Evolutionary conservation across 2,797 vertebrate species (phyloP), one percentile per base, ranked within the genome.

Genomic region (Siniperca scherzeri): DNA sequence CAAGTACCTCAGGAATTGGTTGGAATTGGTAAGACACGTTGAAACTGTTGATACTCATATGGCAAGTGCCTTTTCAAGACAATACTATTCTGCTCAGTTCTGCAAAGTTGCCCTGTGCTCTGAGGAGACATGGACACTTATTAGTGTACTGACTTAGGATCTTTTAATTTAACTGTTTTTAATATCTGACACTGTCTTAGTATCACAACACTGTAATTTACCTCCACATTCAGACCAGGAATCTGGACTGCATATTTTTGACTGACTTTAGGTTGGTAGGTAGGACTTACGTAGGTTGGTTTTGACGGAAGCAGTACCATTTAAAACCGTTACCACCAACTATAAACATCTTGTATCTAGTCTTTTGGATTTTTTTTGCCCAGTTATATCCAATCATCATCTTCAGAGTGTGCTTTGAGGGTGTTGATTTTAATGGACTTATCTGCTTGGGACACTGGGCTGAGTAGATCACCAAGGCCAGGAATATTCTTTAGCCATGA

Each of bases 1-100:
- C 74, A 81, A 93, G 92, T 91, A 82, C 68, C 81, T 76, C 75
- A 84, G 78, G 74, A 92, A 85, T 87, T 80, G 81, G 70, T 85
- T 83, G 67, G 73, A 87, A 88, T 89, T 88, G 30, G 30, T 30
- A 82, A 88, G 74, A 89, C 74, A 86, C 75, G 85, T 85, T 90
- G 83, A 90, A 88, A 84, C 75, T 72, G 86, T 88, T 87, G 81
- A 88, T 83, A 82, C 67, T 89, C n/a, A 14, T 83, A 48, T 46
- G 64, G 56, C 36, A 70, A 88, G 87, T 57, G 70, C 40, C 55
- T 88, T 83, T 89, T 76, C 64, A 38, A 0, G 27, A 78, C 52
- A 84, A 36, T 69, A 33, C 50, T 59, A n/a, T 66, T 78, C 66
- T 79, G 50, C 52, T 75, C 67, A 21, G 59, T 74, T 83, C 44